A percentile compares a stretch with the other conserved stretches of the same genome.
phyloP scores from a whole-genome alignment of 37 sponge, comb jelly and placozoan genomes.

The Ianthella basta region DNA sequence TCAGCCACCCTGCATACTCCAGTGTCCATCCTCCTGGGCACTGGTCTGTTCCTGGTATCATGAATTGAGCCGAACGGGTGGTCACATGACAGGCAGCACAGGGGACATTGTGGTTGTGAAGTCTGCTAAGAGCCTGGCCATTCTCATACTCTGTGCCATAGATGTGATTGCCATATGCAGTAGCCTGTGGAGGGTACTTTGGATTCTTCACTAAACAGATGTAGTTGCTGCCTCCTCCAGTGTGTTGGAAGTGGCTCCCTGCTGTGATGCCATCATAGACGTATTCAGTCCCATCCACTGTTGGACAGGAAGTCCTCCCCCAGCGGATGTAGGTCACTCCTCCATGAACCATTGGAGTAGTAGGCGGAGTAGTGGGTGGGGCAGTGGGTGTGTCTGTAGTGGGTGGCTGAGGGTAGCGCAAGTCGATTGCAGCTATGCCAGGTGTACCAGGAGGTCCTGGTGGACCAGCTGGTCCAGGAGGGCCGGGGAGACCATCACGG shows the following conservation, averaged over 20 bases:
- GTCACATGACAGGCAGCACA: not conserved
- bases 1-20: conserved; percentile 18
- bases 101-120: not conserved
- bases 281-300: too few relatives aligned
- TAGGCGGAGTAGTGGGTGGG: too few relatives aligned
- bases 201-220: not conserved
- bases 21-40: conserved; percentile 22
- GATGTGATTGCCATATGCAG: not conserved
- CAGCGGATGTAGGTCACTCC: too few relatives aligned
- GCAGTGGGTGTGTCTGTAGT: too few relatives aligned
- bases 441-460: too few relatives aligned
- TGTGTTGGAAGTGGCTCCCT: not conserved
- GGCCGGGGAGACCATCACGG: too few relatives aligned
- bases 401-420: too few relatives aligned
- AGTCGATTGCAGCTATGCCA: too few relatives aligned
- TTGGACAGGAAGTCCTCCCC: too few relatives aligned
- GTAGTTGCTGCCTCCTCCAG: not conserved
- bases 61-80: conserved; percentile 4
- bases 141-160: not conserved
- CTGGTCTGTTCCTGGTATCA: conserved; percentile 24
- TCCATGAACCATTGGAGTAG: too few relatives aligned
- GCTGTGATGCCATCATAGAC: too few relatives aligned
- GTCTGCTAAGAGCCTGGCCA: not conserved
- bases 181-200: not conserved
- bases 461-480: too few relatives aligned